Evolutionary conservation across 2,113 vertebrate species (phyloP), one percentile per base, ranked within the genome.

Genomic region (Leuciscus idus): DNA sequence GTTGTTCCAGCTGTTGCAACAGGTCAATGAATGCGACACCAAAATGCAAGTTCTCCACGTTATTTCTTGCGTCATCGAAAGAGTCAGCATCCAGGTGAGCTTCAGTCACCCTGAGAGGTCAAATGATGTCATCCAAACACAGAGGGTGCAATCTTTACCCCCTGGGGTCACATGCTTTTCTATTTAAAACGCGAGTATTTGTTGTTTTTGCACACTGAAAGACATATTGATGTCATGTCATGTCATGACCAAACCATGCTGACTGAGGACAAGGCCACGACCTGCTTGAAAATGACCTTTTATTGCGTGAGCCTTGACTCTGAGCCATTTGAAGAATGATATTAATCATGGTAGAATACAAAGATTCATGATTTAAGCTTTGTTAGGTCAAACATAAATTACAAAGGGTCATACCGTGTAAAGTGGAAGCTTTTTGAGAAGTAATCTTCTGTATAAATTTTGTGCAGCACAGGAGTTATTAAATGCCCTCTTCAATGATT

Each of bases 21-120:
- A 99, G 94, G 98, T 99, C 89, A 98, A 96, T 0, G 96, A 99
- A 9, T 99, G 98, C 77, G 98, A 99, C 92, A 97, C 97, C n/a
- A 99, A 99, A 93, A 99, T 99, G 98, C 98, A 99, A 79, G 95
- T 99, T 88, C 96, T 99, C 88, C 97, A 99, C 13, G 97, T 99
- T 87, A 95, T 99, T 74, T 99, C 98, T 87, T 99, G 97, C 85
- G 97, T 99, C 90, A 98, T 99, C 21, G 98, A 99, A 93, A 95
- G 97, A 95, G 98, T 99, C 79, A 96, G 95, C 88, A 91, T 95
- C 66, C 98, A 99, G 97, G 98, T 99, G 94, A 93, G 89, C 86
- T 15, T 68, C 61, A 83, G 26, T 17, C 61, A n/a, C 21, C 59
- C 80, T 19, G 50, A 21, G 2, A 28, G 26, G 9, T 62, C 26